A percentile compares a stretch with the other conserved stretches of the same genome.
These are phyloP conservation scores for Rhynchophorus ferrugineus DNA, from an alignment of 1,140 invertebrate genomes.

Conservation along the genomic window DNA sequence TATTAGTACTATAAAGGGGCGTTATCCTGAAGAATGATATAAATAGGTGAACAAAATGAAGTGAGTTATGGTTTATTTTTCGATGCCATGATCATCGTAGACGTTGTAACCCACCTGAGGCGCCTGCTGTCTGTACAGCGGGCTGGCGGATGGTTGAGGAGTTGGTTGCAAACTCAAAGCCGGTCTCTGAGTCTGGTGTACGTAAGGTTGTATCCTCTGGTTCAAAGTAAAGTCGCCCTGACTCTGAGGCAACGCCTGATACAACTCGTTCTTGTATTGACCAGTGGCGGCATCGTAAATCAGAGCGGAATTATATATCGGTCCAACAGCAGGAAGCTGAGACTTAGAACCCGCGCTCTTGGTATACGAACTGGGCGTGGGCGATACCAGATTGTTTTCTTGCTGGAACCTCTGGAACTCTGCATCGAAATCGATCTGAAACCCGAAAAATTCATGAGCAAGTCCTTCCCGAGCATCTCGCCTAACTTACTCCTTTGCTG, in stretches of 20 bases:
- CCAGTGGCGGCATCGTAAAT: slow-evolving; percentile 67
- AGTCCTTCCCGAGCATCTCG: background rate
- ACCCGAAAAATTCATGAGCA: slow-evolving; percentile 35
- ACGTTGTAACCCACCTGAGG: slow-evolving; percentile 19
- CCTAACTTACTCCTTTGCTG: slow-evolving; percentile 15
- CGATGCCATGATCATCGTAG: slow-evolving; percentile 13
- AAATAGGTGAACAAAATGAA: background rate
- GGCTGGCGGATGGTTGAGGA: slow-evolving; percentile 32
- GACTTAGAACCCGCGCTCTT: slow-evolving; percentile 39
- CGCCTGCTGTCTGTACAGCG: slow-evolving; percentile 39
- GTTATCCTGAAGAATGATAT: too few species aligned
- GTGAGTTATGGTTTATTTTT: slow-evolving; percentile 6
- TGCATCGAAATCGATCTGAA: slow-evolving; percentile 59
- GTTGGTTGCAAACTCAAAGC: slow-evolving; percentile 32
- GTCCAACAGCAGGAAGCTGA: slow-evolving; percentile 34
- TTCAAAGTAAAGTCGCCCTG: slow-evolving; percentile 61
- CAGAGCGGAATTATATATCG: slow-evolving; percentile 65
- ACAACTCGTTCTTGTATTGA: slow-evolving; percentile 71
- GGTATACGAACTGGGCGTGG: slow-evolving; percentile 40
- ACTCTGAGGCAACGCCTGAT: slow-evolving; percentile 66
- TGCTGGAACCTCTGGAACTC: slow-evolving; percentile 71
- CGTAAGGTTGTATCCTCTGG: slow-evolving; percentile 66
- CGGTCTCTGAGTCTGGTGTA: slow-evolving; percentile 43
- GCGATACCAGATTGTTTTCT: slow-evolving; percentile 56
- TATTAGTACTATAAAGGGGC: too few species aligned